phyloP scores from a whole-genome alignment of 2,797 vertebrate species.

The Triplophysa bombifrons region DNA sequence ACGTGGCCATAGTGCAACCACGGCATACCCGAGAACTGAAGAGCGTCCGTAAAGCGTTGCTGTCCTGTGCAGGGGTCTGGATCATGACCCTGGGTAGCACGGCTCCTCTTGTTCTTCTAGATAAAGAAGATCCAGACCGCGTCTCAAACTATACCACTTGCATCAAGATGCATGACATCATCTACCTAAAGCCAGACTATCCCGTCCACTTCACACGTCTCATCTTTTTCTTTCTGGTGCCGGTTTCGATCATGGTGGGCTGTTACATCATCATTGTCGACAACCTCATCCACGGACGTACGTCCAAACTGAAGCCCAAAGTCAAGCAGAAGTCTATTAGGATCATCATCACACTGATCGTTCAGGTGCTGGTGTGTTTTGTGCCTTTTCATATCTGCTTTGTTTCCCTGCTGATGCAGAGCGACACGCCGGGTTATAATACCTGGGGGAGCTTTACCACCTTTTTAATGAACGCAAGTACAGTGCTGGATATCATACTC shows the following conservation, averaged over 20 bases:
- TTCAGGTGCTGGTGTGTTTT: slow-evolving; percentile 92
- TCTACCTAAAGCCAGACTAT: slow-evolving; percentile 82
- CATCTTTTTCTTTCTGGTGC: slow-evolving; percentile 90
- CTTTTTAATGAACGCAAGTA: slow-evolving; percentile 95
- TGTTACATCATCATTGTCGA: slow-evolving; percentile 92
- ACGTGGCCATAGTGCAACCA: slow-evolving; percentile 94
- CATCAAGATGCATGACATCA: slow-evolving; percentile 88
- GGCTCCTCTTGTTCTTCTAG: slow-evolving; percentile 80
- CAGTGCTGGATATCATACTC: slow-evolving; percentile 90
- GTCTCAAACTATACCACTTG: slow-evolving; percentile 85
- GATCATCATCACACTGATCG: slow-evolving; percentile 90
- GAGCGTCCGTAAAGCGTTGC: slow-evolving; percentile 86
- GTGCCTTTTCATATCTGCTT: slow-evolving; percentile 92
- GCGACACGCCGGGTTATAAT: slow-evolving; percentile 65
- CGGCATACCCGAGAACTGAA: slow-evolving; percentile 90
- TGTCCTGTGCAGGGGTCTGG: slow-evolving; percentile 86
- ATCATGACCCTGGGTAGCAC: slow-evolving; percentile 87
- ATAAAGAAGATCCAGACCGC: slow-evolving; percentile 79
- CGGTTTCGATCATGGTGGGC: slow-evolving; percentile 89
- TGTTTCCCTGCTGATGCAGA: slow-evolving; percentile 78
- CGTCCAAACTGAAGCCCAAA: slow-evolving; percentile 93
- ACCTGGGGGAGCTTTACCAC: slow-evolving; percentile 90
- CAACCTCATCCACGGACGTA: slow-evolving; percentile 85
- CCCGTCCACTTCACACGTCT: slow-evolving; percentile 84
- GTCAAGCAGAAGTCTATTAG: slow-evolving; percentile 94